These are phyloP conservation scores for Ptychochromis oligacanthus DNA, from an alignment of 2,113 vertebrate species.

Conservation along the genomic window DNA sequence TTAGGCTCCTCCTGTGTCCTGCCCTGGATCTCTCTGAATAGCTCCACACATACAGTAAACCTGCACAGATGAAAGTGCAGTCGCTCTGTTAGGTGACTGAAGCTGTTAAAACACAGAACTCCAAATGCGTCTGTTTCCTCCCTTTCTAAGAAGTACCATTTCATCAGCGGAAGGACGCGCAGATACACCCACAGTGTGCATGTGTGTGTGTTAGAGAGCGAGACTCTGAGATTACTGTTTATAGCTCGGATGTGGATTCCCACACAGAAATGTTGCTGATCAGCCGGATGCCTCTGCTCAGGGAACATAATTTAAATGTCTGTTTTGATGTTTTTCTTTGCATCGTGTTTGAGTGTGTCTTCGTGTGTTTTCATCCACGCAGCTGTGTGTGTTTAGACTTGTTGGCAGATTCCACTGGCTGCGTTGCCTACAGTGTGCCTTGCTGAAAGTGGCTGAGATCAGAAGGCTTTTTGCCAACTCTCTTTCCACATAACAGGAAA, in stretches of 20 bases:
- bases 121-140: constrained; percentile 11
- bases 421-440: neutral
- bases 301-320: neutral
- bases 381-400: constrained; percentile 12
- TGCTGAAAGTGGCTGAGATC: neutral
- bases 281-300: neutral
- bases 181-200: constrained; percentile 18
- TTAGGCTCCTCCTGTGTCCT: constrained; percentile 53
- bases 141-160: neutral
- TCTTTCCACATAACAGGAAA: constrained; percentile 1
- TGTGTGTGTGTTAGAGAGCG: constrained; percentile 16
- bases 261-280: constrained; percentile 14
- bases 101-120: neutral
- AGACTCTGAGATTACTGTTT: constrained; percentile 21
- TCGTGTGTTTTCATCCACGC: neutral
- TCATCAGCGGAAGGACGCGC: constrained; percentile 27
- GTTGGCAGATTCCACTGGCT: neutral
- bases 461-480: neutral
- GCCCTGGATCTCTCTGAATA: constrained; percentile 55
- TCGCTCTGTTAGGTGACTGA: neutral
- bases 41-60: neutral
- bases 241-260: constrained; percentile 37
- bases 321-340: constrained; percentile 11
- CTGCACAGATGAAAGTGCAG: neutral
- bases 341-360: neutral